These are phyloP conservation scores for Halcyon senegalensis DNA, from an alignment of 2,113 vertebrate species.

Conservation along the genomic window DNA sequence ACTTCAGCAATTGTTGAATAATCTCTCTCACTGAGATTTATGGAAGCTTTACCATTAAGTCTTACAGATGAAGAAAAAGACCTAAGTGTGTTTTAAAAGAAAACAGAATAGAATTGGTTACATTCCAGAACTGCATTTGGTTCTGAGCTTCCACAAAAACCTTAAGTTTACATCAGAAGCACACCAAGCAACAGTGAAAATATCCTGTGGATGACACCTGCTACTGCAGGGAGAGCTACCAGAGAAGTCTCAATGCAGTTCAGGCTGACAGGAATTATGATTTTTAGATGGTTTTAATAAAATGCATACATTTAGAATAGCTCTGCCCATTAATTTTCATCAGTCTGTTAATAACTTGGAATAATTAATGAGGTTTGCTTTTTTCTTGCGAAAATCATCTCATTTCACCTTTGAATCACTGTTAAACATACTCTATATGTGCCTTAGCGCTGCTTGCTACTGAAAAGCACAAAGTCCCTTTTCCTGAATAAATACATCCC, in stretches of 20 bases:
- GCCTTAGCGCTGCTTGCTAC: not conserved
- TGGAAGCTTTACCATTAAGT: not conserved
- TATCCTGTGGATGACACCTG: not conserved
- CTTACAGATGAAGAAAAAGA: not conserved
- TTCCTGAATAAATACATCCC: slow-evolving; percentile 44
- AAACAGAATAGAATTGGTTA: not conserved
- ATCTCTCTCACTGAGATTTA: not conserved
- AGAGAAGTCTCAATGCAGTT: not conserved
- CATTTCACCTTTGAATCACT: not conserved
- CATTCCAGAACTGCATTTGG: not conserved
- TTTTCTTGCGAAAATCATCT: not conserved
- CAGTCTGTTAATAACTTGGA: not conserved
- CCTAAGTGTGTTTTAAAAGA: not conserved
- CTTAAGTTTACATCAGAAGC: not conserved
- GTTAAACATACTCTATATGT: not conserved
- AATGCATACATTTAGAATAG: not conserved
- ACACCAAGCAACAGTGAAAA: not conserved
- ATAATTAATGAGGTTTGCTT: not conserved
- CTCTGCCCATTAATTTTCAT: not conserved
- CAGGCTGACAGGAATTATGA: not conserved
- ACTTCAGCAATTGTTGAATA: not conserved
- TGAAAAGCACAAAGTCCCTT: not conserved
- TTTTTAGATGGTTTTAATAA: not conserved
- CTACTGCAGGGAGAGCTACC: not conserved
- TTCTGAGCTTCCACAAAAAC: not conserved